Conservation (phyloP, 2,113 vertebrate genomes). For the Microcebus griseorufus region DNA sequence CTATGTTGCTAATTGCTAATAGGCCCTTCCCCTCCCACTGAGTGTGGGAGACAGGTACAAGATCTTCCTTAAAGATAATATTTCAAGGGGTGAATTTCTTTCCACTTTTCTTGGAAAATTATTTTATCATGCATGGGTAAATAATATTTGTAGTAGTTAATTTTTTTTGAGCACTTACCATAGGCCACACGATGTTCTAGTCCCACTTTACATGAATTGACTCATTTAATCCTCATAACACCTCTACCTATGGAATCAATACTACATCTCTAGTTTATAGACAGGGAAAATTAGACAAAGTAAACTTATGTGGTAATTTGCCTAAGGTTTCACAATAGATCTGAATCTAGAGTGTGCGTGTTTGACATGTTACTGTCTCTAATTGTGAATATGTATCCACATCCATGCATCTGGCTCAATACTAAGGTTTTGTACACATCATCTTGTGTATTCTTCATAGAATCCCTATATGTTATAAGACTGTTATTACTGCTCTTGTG, state of each 20-base stretch:
- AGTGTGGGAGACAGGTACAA: neutral
- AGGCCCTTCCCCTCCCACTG: neutral
- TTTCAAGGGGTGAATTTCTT: neutral
- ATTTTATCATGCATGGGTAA: neutral
- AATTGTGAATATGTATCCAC: neutral
- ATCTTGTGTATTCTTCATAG: neutral
- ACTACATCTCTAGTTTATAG: neutral
- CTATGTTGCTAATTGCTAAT: neutral
- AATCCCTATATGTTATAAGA: neutral
- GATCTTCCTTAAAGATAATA: neutral
- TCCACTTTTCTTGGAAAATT: neutral
- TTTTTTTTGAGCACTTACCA: neutral
- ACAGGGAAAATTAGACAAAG: neutral
- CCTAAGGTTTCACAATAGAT: neutral
- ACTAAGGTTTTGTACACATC: neutral
- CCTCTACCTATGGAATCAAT: neutral
- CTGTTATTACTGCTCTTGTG: neutral
- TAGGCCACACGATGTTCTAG: neutral
- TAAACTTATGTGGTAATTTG: neutral
- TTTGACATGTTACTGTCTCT: neutral
- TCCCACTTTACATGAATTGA: neutral
- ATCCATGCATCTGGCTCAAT: neutral
- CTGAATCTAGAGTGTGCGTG: neutral
- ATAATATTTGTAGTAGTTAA: neutral
- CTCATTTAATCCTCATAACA: neutral